Evolutionary conservation across 2,888 invertebrate genomes (phyloP).

Genomic region (Dysmachus trigonus): DNA sequence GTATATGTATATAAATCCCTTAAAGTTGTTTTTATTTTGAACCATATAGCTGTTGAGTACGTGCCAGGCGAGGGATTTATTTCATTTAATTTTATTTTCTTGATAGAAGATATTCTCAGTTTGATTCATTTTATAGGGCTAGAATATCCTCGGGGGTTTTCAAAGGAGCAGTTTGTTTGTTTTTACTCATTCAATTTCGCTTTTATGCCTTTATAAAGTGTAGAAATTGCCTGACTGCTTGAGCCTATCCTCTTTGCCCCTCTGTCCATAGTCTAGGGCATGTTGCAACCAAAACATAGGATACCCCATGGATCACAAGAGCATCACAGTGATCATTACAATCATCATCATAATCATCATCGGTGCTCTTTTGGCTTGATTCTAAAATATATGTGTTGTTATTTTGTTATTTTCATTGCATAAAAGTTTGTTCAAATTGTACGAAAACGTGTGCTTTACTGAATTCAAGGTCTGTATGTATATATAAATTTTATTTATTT

Average conservation of each 20-base stretch:
- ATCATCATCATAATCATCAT: not conserved
- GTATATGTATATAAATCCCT: too few relatives aligned
- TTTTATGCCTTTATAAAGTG: not conserved
- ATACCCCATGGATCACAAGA: too few relatives aligned
- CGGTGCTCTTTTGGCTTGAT: not conserved
- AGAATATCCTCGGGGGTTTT: too few relatives aligned
- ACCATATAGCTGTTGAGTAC: not conserved
- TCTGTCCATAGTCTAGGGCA: too few relatives aligned
- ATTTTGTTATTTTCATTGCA: too few relatives aligned
- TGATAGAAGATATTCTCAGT: too few relatives aligned
- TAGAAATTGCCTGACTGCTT: not conserved
- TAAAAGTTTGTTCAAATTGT: too few relatives aligned
- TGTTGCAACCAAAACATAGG: too few relatives aligned
- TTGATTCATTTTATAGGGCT: too few relatives aligned
- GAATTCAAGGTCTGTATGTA: too few relatives aligned
- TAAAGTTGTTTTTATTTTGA: not conserved
- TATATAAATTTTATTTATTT: not conserved
- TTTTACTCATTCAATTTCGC: not conserved
- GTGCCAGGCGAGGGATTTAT: not conserved
- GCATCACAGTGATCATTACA: not conserved
- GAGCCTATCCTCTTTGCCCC: too few relatives aligned
- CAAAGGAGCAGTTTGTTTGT: conserved; percentile 11
- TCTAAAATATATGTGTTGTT: conserved; percentile 3
- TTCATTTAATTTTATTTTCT: not conserved
- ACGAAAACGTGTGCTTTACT: too few relatives aligned